Base-by-base conservation (phyloP, 1,140 invertebrate genomes). In the Drosophila murphyi region DNA sequence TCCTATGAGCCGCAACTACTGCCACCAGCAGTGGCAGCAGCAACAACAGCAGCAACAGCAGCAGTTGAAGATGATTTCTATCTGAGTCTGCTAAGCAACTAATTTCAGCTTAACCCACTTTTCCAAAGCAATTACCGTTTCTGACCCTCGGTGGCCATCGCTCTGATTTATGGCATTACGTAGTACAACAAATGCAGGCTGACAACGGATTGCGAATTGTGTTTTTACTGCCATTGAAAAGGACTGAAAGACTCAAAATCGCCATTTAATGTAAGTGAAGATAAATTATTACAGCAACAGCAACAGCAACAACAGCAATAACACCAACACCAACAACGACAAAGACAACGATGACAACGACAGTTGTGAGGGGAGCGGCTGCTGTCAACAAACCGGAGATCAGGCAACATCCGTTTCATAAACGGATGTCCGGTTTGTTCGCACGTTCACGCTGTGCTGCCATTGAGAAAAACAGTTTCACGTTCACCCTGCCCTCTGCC, bases 51-150 rank as follows among this genome's bases (percentile, higher is more conserved):
- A 20, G 20, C 20, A 20, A 20, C 20, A 20, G 1, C 20, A 20
- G 20, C 62, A 67, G 62, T 72, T 60, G 63, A 72, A 54, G 71
- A 72, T 67, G 62, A 65, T 37, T 52, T 47, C 54, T 10, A 34
- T 52, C 31, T 32, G 37, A 12, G 32, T n/a, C 56, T 68, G 81
- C 82, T 70, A 87, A 82, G 79, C 75, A 86, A 86, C 82, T 86
- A 86, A 86, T 86, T 86, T 86, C 76, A 79, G 82, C 80, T 86
- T 86, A 86, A 86, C 82, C 82, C 76, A 86, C 72, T 82, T 82
- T 83, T 83, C 72, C 72, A 79, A 65, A 64, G 80, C 80, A 82
- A 83, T 82, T 82, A 82, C 80, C 80, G 76, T 54, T 62, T 65
- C 47, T 64, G 61, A 56, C 60, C 62, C 43, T 39, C 5, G 31